Conservation (phyloP, 2,888 invertebrate species). For the Kryphioiulus occultus region DNA sequence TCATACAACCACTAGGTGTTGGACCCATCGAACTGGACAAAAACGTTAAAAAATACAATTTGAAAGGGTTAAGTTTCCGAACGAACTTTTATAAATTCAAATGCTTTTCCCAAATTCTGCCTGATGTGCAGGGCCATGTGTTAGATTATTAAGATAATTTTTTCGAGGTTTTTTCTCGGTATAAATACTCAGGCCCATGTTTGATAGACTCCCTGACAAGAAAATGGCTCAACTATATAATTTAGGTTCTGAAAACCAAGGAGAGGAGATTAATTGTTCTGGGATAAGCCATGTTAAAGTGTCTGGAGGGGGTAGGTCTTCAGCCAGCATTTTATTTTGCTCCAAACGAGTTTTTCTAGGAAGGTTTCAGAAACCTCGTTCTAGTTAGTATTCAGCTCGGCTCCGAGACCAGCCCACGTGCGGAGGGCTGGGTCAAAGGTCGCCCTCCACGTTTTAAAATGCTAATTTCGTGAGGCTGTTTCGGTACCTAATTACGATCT, state of each 20-base stretch:
- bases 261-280: not conserved
- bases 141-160: not conserved
- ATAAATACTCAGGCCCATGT: not conserved
- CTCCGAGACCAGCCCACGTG: not conserved
- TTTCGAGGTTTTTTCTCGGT: not conserved
- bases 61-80: no score
- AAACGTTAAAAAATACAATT: no score
- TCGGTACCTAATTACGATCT: not conserved
- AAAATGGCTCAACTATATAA: constrained; percentile 4
- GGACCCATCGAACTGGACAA: no score
- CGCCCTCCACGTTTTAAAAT: not conserved
- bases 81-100: no score
- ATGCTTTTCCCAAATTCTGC: no score
- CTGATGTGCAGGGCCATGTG: no score
- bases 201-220: not conserved
- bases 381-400: constrained; percentile 31
- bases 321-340: no score
- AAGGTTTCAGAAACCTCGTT: not conserved
- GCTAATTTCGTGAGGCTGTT: not conserved
- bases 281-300: constrained; percentile 10
- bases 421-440: constrained; percentile 7
- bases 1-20: no score
- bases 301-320: not conserved
- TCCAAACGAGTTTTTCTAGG: not conserved
- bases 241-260: not conserved